Conservation (phyloP, 2,888 invertebrate genomes). For the Sthenelais limicola region DNA sequence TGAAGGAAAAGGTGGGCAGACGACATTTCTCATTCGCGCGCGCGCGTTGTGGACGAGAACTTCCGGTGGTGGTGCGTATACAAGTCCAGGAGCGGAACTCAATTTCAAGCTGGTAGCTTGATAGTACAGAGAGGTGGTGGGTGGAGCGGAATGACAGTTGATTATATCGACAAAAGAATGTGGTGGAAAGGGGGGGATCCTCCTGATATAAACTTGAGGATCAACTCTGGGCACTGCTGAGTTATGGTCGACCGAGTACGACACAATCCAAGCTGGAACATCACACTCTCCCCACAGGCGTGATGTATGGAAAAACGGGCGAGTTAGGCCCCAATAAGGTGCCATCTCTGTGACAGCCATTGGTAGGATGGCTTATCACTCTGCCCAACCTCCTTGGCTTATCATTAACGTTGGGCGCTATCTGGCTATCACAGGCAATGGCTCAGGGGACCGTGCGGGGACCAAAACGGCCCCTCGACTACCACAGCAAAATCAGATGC, state of each 20-base stretch:
- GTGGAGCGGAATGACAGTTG: not conserved
- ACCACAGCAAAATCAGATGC: constrained; percentile 21
- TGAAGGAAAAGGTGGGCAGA: too few relatives aligned
- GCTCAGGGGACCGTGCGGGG: constrained; percentile 28
- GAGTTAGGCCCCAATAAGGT: constrained; percentile 1
- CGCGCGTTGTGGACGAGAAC: too few relatives aligned
- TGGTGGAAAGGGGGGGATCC: constrained; percentile 19
- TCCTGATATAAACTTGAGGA: constrained; percentile 23
- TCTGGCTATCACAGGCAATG: constrained; percentile 26
- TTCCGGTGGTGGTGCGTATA: too few relatives aligned
- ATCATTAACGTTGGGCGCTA: constrained; percentile 23
- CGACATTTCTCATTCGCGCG: too few relatives aligned
- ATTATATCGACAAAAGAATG: constrained; percentile 20
- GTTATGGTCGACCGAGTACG: constrained; percentile 18
- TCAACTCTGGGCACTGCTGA: constrained; percentile 14
- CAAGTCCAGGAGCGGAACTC: too few relatives aligned
- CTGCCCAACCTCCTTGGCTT: constrained; percentile 33
- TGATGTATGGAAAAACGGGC: constrained; percentile 29
- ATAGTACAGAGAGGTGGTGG: not conserved
- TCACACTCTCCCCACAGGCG: constrained; percentile 5
- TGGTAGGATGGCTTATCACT: constrained; percentile 26
- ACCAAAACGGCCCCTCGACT: too few relatives aligned
- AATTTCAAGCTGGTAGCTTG: not conserved
- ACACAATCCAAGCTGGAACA: constrained; percentile 31
- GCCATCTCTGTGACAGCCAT: constrained; percentile 10